Evolutionary conservation across 1,140 invertebrate species (phyloP).

Genomic region (silkworm (Bombyx mori)): ASM3026992v2 NC_085131.1:1719001-1719500

Average conservation of each 20-base stretch:
- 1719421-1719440: conserved; percentile 32
- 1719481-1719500: conserved; percentile 65
- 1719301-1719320: too few relatives aligned
- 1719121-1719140: too few relatives aligned
- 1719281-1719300: too few relatives aligned
- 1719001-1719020: too few relatives aligned
- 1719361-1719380: conserved; percentile 36
- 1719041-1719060: too few relatives aligned
- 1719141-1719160: too few relatives aligned
- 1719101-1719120: too few relatives aligned
- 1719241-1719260: background rate
- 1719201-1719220: background rate
- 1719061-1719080: too few relatives aligned
- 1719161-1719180: too few relatives aligned
- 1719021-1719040: too few relatives aligned
- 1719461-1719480: conserved; percentile 42
- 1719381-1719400: conserved; percentile 49
- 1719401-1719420: conserved; percentile 55
- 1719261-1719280: background rate
- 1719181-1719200: too few relatives aligned
- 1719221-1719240: conserved; percentile 1
- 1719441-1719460: conserved; percentile 48
- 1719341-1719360: conserved; percentile 14
- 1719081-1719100: too few relatives aligned
- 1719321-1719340: background rate